Base-by-base conservation (phyloP, 2,888 invertebrate genomes). In the Cryptophagus acutangulus region DNA sequence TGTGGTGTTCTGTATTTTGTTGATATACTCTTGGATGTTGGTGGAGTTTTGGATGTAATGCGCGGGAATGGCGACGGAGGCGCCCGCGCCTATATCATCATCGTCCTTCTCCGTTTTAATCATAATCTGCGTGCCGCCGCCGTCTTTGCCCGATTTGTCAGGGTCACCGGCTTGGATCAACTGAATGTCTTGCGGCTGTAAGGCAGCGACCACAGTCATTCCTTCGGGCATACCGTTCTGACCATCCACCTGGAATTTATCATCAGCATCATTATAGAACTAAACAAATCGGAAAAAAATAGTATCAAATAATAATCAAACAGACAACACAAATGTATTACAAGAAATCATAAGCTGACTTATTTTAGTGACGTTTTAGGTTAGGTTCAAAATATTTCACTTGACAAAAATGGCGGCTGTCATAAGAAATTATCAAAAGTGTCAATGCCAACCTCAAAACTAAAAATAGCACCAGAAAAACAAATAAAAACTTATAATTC, bases 161-260 rank as follows among this genome's bases (percentile, higher is more conserved):
- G 54, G 54, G n/a, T 64, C 64, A 6, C 62, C 53, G 20, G 65
- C 57, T 48, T 69, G 68, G 44, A 79, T 69, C 14, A 84, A 60
- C 56, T 83, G 84, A 62, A 85, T 74, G 52, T 85, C 84, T 54
- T 82, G 83, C 0, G 84, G 84, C 57, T 74, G 74, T 39, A 84
- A 64, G 6, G 82, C 76, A 1, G 83, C 76, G 14, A 84, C 73
- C 16, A 84, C 77, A 36, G 83, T 84, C 52, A 84, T 70, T 15
- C 82, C 82, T 71, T 76, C 76, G 0, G 75, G 73, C 2, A 75
- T 69, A 14, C 74, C 74, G 2, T 74, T 74, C 50, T 69, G 69
- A 17, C 69, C 69, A 44, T 70, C 70, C 26, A 69, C 57, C 61
- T 61, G 36, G 1, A 45, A 49, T n/a, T n/a, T n/a, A n/a, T n/a